phyloP scores from a whole-genome alignment of 2,888 invertebrate species.

The Resseliella maxima region DNA sequence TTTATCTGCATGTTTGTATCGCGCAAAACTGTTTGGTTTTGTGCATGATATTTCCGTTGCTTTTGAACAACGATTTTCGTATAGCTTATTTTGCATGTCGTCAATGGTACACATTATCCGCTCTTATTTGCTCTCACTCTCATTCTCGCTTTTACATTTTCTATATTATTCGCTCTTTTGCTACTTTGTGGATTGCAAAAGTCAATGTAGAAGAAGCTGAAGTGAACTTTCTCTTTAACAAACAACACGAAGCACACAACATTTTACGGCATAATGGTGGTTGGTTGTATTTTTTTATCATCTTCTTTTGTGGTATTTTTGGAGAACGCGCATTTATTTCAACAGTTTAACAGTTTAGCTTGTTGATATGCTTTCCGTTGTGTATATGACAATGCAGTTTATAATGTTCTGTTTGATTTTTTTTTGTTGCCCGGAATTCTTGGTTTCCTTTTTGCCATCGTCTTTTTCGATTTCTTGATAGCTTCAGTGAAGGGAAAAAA shows the following conservation, averaged over 20 bases:
- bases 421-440: background rate
- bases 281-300: background rate
- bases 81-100: constrained; percentile 51
- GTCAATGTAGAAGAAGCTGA: background rate
- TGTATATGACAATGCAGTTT: constrained; percentile 41
- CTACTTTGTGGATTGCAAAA: background rate
- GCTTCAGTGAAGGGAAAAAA: no score
- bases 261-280: constrained; percentile 28
- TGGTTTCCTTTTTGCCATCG: background rate
- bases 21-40: constrained; percentile 36
- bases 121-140: background rate
- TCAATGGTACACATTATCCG: constrained; percentile 29
- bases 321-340: constrained; percentile 37
- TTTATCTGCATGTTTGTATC: constrained; percentile 30
- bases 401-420: constrained; percentile 20
- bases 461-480: background rate
- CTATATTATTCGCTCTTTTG: background rate
- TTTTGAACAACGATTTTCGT: constrained; percentile 34
- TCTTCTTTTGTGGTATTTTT: background rate
- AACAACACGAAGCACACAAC: background rate
- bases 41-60: constrained; percentile 47
- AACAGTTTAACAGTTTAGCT: constrained; percentile 27
- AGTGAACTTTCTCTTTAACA: background rate
- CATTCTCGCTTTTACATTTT: background rate
- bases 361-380: constrained; percentile 40